Evolutionary conservation across 2,797 vertebrate genomes (phyloP).

Genomic region (Amazona finschi): DNA sequence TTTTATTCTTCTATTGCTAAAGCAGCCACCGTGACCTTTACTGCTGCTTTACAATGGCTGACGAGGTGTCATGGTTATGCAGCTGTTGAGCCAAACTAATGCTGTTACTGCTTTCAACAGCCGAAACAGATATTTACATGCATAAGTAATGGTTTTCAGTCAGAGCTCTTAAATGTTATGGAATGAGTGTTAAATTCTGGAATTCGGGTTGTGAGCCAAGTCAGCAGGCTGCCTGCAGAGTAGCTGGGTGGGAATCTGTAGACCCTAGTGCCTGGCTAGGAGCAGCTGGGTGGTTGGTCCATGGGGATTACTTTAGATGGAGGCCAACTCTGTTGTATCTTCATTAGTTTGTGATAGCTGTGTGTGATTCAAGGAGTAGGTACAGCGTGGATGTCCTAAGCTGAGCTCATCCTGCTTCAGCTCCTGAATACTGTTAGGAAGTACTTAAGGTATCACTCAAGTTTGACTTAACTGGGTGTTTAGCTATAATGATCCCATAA

Average conservation of each 20-base stretch:
- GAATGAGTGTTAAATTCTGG: constrained; percentile 27
- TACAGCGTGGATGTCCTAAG: not conserved
- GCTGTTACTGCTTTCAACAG: not conserved
- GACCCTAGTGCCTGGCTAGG: not conserved
- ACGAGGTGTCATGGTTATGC: not conserved
- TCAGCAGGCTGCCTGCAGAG: not conserved
- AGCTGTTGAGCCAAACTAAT: not conserved
- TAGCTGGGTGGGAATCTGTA: not conserved
- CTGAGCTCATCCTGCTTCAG: not conserved
- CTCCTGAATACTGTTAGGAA: not conserved
- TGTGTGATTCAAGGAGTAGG: not conserved
- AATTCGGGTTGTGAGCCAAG: constrained; percentile 30
- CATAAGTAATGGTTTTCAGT: not conserved
- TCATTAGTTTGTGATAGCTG: not conserved
- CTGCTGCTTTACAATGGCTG: not conserved
- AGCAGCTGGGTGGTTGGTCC: not conserved
- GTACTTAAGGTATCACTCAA: not conserved
- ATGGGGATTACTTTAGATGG: not conserved
- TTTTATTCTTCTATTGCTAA: not conserved
- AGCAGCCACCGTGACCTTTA: not conserved
- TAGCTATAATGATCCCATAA: not conserved
- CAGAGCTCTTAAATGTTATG: not conserved
- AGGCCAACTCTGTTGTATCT: not conserved
- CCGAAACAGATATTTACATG: not conserved
- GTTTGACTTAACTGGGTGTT: not conserved